Base-by-base conservation (phyloP, 2,888 invertebrate genomes). In the Cremastinae sp. region DNA sequence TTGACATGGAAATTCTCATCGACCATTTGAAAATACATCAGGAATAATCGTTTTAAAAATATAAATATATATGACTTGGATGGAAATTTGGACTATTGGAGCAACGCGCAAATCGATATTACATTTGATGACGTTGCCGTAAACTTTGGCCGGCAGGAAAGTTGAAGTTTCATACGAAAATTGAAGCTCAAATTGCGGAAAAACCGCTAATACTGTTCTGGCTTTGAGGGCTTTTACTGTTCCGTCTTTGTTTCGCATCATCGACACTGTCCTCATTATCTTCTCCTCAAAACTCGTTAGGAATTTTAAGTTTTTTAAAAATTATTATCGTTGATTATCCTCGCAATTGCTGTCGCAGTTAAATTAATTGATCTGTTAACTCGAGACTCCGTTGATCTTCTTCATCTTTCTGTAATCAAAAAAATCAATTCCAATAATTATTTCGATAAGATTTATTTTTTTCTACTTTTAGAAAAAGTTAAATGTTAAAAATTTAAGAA, bases 191-290 rank as follows among this genome's bases (percentile, higher is more conserved):
- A 81, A 83, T 78, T 82, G 84, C 83, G 80, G 81, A 80, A 77
- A 69, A 78, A 82, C 84, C 84, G 84, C 80, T 85, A 86, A 83
- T 85, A 85, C 83, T 84, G 85, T 77, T 82, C 79, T 78, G 81
- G 82, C 81, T 78, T 71, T 77, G 79, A 81, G 74, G 75, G 76
- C 75, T 68, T 79, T 62, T 75, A 49, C 76, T 71, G 70, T 72
- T 71, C 72, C 79, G 76, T 78, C 75, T 56, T 75, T 62, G 69
- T 69, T 80, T 65, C 36, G 68, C 43, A 62, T 65, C 22, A 41
- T 61, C n/a, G 38, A 45, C 71, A 54, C 22, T 47, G 61, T 34
- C 38, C 49, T 38, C 16, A 20, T 66, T 59, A 7, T 22, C 51
- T 45, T 34, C 7, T 45, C 51, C 47, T n/a, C 22, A 4, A 62